Conservation (phyloP, 2,888 invertebrate species). For the Blastobasis adustella region DNA sequence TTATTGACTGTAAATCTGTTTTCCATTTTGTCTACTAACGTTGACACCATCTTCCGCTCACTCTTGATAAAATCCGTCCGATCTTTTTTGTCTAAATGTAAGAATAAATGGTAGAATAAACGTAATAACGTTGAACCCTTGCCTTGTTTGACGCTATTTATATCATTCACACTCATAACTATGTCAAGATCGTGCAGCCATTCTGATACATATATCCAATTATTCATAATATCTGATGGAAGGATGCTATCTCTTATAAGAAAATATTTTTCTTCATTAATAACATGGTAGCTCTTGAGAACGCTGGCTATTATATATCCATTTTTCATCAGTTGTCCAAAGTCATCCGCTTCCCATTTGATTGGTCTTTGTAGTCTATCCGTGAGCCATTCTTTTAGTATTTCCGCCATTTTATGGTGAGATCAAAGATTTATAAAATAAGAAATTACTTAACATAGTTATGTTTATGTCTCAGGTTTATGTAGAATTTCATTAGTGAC, state of each 20-base stretch:
- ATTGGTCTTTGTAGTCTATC: conserved; percentile 70
- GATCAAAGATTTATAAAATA: neutral
- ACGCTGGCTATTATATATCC: conserved; percentile 73
- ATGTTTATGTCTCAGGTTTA: neutral
- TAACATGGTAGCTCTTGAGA: conserved; percentile 74
- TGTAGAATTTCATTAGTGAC: neutral
- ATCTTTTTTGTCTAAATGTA: conserved; percentile 75
- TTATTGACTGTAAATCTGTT: conserved; percentile 49
- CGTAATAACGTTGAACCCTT: conserved; percentile 67
- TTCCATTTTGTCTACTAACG: conserved; percentile 48
- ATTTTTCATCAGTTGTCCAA: conserved; percentile 73
- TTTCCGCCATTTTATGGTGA: conserved; percentile 63
- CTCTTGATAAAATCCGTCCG: conserved; percentile 69
- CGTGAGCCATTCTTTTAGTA: conserved; percentile 76
- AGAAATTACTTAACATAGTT: neutral
- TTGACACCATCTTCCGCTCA: conserved; percentile 57
- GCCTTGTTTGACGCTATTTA: conserved; percentile 63
- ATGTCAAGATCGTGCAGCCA: conserved; percentile 73
- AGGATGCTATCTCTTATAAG: conserved; percentile 55
- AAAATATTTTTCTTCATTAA: conserved; percentile 69
- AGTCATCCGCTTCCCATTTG: conserved; percentile 68
- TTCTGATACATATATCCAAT: conserved; percentile 63
- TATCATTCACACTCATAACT: conserved; percentile 48
- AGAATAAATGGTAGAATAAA: conserved; percentile 77
- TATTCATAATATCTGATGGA: conserved; percentile 56